Percentiles rank a stretch among this genome's conserved stretches.
Evolutionary conservation across 2,113 vertebrate species (phyloP).

Genomic region (Elachura formosa): DNA sequence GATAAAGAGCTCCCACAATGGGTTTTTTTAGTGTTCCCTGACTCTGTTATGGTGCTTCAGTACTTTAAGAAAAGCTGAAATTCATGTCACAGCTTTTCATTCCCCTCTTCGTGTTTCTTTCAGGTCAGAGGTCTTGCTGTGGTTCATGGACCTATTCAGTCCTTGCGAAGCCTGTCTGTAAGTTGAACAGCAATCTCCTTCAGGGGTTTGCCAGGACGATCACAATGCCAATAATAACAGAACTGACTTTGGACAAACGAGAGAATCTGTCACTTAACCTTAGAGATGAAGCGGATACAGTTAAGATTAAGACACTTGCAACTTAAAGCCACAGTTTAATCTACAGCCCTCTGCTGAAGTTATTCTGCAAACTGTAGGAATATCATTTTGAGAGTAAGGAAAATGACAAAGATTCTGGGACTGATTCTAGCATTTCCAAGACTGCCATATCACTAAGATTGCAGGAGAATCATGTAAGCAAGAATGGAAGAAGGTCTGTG

Average conservation of each 20-base stretch:
- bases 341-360: neutral
- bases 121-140: neutral
- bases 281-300: neutral
- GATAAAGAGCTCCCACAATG: neutral
- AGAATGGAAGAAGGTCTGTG: neutral
- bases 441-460: neutral
- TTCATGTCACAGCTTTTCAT: neutral
- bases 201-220: neutral
- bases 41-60: neutral
- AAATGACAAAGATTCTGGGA: neutral
- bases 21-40: neutral
- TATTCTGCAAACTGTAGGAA: neutral
- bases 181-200: neutral
- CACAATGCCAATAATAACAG: neutral
- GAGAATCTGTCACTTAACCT: neutral
- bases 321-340: neutral
- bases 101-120: neutral
- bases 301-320: neutral
- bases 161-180: neutral
- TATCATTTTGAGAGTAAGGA: neutral
- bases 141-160: neutral
- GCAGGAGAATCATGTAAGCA: neutral
- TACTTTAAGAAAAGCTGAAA: neutral
- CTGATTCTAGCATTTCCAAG: neutral
- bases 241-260: neutral